Conservation (phyloP, 2,888 invertebrate species). For the Lepidocyrtoides sp. region DNA sequence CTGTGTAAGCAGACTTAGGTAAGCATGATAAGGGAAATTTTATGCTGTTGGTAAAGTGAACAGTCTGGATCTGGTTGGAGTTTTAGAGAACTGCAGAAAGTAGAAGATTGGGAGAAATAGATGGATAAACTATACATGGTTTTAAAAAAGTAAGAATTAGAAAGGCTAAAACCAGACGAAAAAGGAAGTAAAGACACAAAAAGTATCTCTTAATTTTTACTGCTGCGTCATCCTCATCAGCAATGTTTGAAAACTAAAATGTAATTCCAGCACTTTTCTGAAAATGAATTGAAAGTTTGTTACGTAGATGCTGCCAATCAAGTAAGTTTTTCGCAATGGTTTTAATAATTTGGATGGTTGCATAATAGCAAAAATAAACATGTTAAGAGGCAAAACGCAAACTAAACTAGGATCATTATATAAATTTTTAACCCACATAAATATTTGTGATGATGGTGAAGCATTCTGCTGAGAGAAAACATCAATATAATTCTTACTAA, state of each 20-base stretch:
- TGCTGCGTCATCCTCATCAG: conserved; percentile 1
- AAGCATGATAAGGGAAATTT: not conserved
- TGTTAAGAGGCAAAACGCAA: too few relatives aligned
- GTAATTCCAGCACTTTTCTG: not conserved
- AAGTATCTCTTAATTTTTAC: conserved; percentile 52
- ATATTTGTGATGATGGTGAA: too few relatives aligned
- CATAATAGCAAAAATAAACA: too few relatives aligned
- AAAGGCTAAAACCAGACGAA: not conserved
- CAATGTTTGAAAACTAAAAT: too few relatives aligned
- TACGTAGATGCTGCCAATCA: too few relatives aligned
- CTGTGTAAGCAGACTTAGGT: not conserved
- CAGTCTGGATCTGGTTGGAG: not conserved
- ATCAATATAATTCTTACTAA: too few relatives aligned
- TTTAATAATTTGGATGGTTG: too few relatives aligned
- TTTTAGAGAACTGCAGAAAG: too few relatives aligned
- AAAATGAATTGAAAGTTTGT: not conserved
- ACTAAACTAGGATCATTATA: too few relatives aligned
- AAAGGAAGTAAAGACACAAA: not conserved
- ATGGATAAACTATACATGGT: not conserved
- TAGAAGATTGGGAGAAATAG: not conserved
- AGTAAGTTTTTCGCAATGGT: too few relatives aligned
- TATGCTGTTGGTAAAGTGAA: not conserved
- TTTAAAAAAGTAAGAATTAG: not conserved
- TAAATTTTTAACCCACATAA: too few relatives aligned
- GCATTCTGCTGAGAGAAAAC: too few relatives aligned